Base-by-base conservation (phyloP, 2,113 vertebrate species). In the Australoheros scitulus region DNA sequence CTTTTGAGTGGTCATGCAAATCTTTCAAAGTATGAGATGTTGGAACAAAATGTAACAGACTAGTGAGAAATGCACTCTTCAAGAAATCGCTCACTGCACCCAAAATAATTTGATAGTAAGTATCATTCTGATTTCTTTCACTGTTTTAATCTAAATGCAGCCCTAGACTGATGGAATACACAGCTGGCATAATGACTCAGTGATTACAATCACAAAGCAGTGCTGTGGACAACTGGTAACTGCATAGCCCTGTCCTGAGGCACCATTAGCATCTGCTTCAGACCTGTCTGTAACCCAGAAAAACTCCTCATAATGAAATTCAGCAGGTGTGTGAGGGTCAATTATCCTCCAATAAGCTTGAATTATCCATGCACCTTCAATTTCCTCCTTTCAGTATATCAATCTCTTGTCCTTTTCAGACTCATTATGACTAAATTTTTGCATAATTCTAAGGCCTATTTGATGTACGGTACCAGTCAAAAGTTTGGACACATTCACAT, bases 201-300 rank as follows among this genome's bases (percentile, higher is more conserved):
- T 87, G 83, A 92, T 88, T 90, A 80, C 82, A 80, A 92, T 92
- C 76, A 87, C 38, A 57, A 80, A 36, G 64, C 29, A 26, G 76
- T 36, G 34, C 60, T 57, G 61, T 57, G 70, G 57, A 43, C 72
- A 36, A 76, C 41, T 32, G 80, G 59, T 14, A 61, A 74, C 32
- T 38, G 55, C 41, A 60, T 41, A 58, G 34, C 29, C 43, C 34
- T 36, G 43, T 59, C 41, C 79, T 1, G 26, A 85, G 77, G 63
- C 8, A 0, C n/a, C 75, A 91, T 91, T 81, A 91, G 26, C 77
- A 90, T 91, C 79, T 58, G 14, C 22, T 58, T n/a, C 78, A 76
- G 57, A 26, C 77, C 55, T 47, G 61, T 85, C 81, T 60, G 57
- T 15, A 57, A 79, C 52, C 20, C 32, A 83, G 24, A 75, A 29